These are phyloP conservation scores for Plagiodera versicolora DNA, from an alignment of 2,888 invertebrate species.

Conservation along the genomic window DNA sequence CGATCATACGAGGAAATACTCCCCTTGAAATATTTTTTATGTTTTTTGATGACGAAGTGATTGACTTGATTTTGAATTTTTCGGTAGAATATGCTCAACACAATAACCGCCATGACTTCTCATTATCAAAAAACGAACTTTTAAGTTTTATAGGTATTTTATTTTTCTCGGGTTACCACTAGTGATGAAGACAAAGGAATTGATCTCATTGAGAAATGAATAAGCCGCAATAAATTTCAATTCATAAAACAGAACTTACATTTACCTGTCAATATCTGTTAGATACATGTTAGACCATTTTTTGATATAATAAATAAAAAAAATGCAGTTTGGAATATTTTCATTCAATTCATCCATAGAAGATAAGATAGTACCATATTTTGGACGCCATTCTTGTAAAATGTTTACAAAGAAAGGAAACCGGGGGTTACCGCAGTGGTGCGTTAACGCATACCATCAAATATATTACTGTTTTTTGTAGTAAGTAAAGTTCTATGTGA, in stretches of 20 bases:
- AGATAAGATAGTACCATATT: no score
- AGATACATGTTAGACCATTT: conserved; percentile 8
- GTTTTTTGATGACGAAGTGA: conserved; percentile 27
- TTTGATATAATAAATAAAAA: no score
- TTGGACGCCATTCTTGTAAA: no score
- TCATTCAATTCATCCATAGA: no score
- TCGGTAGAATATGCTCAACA: conserved; percentile 23
- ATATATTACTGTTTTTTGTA: no score
- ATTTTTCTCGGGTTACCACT: conserved; percentile 18
- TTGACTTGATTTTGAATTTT: conserved; percentile 18
- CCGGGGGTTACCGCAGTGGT: no score
- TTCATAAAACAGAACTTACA: conserved; percentile 18
- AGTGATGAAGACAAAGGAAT: conserved; percentile 2
- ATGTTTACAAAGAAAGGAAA: no score
- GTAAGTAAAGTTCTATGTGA: no score
- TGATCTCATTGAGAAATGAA: conserved; percentile 15
- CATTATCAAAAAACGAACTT: conserved; percentile 11
- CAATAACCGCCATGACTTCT: conserved; percentile 22
- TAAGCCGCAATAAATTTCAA: conserved; percentile 29
- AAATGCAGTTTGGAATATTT: no score
- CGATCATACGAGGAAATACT: no score
- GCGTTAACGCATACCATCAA: no score
- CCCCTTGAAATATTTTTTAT: conserved; percentile 26
- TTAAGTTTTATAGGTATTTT: conserved; percentile 10
- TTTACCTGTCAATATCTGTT: conserved; percentile 10